Conservation (phyloP, 2,888 invertebrate genomes). For the Calameuta pallipes region DNA sequence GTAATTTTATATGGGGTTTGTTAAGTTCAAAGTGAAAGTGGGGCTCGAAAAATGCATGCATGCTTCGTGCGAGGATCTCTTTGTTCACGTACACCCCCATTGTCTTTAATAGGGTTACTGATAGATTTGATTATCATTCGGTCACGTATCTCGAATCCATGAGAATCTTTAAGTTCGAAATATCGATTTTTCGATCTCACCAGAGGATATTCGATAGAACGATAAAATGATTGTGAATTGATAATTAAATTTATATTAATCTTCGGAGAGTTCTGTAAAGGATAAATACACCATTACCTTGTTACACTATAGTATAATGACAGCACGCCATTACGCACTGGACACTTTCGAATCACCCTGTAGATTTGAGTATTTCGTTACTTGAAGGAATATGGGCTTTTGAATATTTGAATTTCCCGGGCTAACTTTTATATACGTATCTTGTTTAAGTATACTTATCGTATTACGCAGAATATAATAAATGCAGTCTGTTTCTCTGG, state of each 20-base stretch:
- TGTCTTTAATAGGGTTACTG: neutral
- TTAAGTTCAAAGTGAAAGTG: too few species aligned
- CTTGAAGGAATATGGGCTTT: neutral
- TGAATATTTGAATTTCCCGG: neutral
- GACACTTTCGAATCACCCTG: neutral
- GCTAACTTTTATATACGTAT: neutral
- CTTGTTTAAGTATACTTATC: neutral
- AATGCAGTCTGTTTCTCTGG: neutral
- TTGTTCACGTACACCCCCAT: neutral
- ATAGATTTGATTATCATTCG: neutral
- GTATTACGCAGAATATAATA: neutral
- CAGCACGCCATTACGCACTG: neutral
- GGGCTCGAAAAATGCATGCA: neutral
- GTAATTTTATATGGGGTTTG: too few species aligned
- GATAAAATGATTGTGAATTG: too few species aligned
- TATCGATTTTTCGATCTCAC: too few species aligned
- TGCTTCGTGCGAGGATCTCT: neutral
- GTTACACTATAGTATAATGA: neutral
- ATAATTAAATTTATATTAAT: too few species aligned
- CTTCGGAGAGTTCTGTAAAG: too few species aligned
- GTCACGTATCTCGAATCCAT: too few species aligned
- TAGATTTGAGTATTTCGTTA: neutral
- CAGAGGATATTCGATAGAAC: too few species aligned
- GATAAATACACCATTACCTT: neutral
- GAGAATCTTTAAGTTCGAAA: too few species aligned